These are phyloP conservation scores for Argentina silus DNA, from an alignment of 2,797 vertebrate species.

Conservation along the genomic window DNA sequence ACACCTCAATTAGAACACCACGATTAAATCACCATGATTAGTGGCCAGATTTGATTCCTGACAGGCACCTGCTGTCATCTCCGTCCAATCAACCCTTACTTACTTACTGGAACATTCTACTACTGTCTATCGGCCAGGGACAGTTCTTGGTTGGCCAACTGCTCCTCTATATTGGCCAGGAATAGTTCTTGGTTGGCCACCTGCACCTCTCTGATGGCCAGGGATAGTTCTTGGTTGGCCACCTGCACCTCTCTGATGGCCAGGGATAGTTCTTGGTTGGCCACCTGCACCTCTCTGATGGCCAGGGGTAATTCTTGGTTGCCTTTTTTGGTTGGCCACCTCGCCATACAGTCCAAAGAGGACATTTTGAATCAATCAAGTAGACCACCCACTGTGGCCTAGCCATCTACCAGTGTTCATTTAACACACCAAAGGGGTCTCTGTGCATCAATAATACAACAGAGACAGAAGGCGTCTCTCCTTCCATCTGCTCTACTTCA, in stretches of 20 bases:
- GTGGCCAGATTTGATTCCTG: slow-evolving; percentile 62
- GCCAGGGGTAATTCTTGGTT: too few species aligned
- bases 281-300: too few species aligned
- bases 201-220: too few species aligned
- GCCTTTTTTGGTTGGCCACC: too few species aligned
- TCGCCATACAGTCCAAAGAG: slow-evolving; percentile 1
- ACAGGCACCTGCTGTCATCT: slow-evolving; percentile 70
- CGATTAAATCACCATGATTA: neutral
- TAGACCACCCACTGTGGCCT: neutral
- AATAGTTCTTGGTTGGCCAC: too few species aligned
- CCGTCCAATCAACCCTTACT: neutral
- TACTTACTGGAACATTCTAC: too few species aligned
- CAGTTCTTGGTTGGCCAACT: too few species aligned
- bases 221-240: slow-evolving; percentile 1
- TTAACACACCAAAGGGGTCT: slow-evolving; percentile 5
- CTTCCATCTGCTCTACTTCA: neutral
- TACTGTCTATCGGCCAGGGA: too few species aligned
- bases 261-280: too few species aligned
- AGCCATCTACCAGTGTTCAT: slow-evolving; percentile 13
- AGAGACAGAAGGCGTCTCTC: neutral
- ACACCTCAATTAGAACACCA: slow-evolving; percentile 3
- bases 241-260: too few species aligned
- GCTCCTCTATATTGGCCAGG: too few species aligned
- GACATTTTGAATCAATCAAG: slow-evolving; percentile 19
- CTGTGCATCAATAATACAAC: slow-evolving; percentile 12